Base-by-base conservation (phyloP, 2,113 vertebrate species). In the Meleagris gallopavo region DNA sequence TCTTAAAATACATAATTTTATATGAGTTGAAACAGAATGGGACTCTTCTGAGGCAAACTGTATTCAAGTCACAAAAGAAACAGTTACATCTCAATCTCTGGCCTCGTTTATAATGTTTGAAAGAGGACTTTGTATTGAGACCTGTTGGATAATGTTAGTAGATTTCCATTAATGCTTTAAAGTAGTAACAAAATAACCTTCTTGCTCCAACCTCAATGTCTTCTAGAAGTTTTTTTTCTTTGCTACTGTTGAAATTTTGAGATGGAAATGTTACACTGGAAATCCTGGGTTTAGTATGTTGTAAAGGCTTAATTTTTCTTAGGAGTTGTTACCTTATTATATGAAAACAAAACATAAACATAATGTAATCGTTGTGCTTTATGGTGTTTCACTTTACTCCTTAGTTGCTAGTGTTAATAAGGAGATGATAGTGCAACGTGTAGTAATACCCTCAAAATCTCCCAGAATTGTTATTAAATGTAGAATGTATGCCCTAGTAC, bases 141-240 rank as follows among this genome's bases (percentile, higher is more conserved):
- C 0, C 9, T 5, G 0, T 25, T 11, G 69, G 20, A 72, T 67
- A 83, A 41, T 52, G 13, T 65, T 41, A 36, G 38, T 69, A 60
- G 6, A 8, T 83, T 70, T 52, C 13, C 36, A 22, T 38, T 46
- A 83, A 50, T 11, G 27, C 9, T 66, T 25, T 73, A 32, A 41
- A 77, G 27, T 29, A 64, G 21, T 80, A 43, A 41, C 34, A 48
- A 61, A 85, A 18, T 58, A 80, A 40, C 17, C 2, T 54, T 83
- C 29, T 55, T 67, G 52, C 13, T 13, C 2, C 0, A 30, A 3
- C 27, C 4, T 60, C 13, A 0, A 3, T 58, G 5, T 67, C 15
- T 45, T 54, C 3, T 30, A 10, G 30, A 8, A 0, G 4, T 41
- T 54, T 70, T 60, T 40, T 22, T 48, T 22, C 9, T 77, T 64